phyloP scores from a whole-genome alignment of 2,113 vertebrate genomes.

The Petaurus breviceps region DNA sequence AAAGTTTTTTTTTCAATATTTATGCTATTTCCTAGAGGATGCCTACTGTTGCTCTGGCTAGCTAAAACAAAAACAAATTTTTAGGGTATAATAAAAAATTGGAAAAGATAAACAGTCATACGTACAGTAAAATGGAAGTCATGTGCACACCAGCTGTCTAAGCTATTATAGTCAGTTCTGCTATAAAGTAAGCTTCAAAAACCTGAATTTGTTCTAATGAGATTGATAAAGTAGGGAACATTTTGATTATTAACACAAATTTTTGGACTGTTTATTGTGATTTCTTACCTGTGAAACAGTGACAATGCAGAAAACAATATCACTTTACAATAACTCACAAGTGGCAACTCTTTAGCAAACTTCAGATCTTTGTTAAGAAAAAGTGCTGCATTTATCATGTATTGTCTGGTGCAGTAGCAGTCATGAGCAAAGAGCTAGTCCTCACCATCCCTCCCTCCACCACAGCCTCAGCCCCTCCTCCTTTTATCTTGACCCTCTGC shows the following conservation, averaged over 20 bases:
- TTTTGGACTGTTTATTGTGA: not conserved
- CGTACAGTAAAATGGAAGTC: not conserved
- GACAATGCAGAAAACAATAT: not conserved
- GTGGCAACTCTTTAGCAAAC: not conserved
- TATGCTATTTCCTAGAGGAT: not conserved
- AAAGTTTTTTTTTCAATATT: not conserved
- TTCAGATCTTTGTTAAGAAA: not conserved
- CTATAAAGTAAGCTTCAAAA: not conserved
- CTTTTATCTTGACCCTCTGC: not conserved
- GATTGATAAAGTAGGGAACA: not conserved
- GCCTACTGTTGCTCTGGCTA: not conserved
- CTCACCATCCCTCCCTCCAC: not conserved
- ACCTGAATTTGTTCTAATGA: not conserved
- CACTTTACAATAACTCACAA: not conserved
- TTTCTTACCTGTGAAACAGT: not conserved
- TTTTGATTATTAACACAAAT: not conserved
- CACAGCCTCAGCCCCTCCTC: not conserved
- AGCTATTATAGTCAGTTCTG: not conserved
- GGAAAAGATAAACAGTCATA: not conserved
- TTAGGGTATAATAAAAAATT: not conserved
- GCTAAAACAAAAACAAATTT: not conserved
- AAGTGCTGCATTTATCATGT: not conserved
- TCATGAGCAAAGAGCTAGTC: not conserved
- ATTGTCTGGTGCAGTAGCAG: not conserved
- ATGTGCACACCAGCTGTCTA: not conserved